A percentile compares a stretch with the other conserved stretches of the same genome.
These are phyloP conservation scores for Sylvilagus floridanus DNA, from an alignment of 2,797 vertebrate genomes.

Conservation along the genomic window DNA sequence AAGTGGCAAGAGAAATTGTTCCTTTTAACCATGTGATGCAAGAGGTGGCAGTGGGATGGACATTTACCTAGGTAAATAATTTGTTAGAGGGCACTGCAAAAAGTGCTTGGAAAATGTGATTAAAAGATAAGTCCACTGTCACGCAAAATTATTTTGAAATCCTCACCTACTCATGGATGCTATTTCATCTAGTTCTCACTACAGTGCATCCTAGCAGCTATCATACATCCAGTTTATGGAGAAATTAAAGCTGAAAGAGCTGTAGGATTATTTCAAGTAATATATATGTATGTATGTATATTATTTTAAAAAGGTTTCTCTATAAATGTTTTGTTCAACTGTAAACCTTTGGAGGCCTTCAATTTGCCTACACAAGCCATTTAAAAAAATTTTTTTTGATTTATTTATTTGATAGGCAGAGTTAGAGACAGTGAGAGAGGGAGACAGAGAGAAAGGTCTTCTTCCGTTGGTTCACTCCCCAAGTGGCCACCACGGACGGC, in stretches of 20 bases:
- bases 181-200: background rate
- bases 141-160: no score
- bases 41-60: background rate
- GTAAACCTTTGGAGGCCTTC: background rate
- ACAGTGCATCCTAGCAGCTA: background rate
- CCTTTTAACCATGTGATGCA: background rate
- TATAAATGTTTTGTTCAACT: constrained; percentile 14
- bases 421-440: no score
- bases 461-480: no score
- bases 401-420: no score
- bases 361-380: background rate
- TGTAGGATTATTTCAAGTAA: background rate
- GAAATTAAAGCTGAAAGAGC: constrained; percentile 2
- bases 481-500: no score
- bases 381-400: background rate
- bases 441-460: no score
- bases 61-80: background rate
- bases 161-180: background rate
- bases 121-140: no score
- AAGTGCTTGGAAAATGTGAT: no score
- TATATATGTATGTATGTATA: background rate
- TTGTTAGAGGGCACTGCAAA: no score
- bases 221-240: background rate
- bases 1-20: background rate
- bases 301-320: background rate